phyloP scores from a whole-genome alignment of 1,140 invertebrate species.

The Eupristina koningsbergeri region DNA sequence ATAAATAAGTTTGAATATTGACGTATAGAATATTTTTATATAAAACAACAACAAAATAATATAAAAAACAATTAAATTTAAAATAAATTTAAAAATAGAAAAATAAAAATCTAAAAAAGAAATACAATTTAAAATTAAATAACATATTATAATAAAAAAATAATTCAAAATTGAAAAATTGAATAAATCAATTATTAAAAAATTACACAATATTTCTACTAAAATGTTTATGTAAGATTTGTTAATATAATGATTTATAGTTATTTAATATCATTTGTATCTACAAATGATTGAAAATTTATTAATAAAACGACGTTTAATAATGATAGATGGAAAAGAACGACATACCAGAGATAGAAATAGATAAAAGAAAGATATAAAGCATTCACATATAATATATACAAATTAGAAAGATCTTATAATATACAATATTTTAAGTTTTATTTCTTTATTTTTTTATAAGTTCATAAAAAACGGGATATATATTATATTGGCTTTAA shows the following conservation, averaged over 20 bases:
- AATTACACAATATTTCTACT: too few species aligned
- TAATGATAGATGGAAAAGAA: neutral
- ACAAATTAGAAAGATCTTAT: neutral
- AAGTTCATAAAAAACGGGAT: neutral
- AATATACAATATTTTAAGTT: neutral
- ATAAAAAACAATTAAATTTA: too few species aligned
- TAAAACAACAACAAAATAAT: too few species aligned
- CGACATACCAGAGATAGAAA: neutral
- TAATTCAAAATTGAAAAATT: too few species aligned
- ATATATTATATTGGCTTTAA: neutral
- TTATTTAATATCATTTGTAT: neutral
- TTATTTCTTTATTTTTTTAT: neutral
- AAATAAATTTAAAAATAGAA: too few species aligned
- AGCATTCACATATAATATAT: constrained; percentile 5
- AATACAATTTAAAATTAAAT: too few species aligned
- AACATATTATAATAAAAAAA: too few species aligned
- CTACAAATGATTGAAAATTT: neutral
- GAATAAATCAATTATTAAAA: too few species aligned
- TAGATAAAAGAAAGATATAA: neutral
- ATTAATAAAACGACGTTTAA: neutral
- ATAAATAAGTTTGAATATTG: too few species aligned
- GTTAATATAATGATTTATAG: neutral
- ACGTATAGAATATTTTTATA: too few species aligned
- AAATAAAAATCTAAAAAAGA: too few species aligned
- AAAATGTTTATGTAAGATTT: too few species aligned